A percentile compares a stretch with the other conserved stretches of the same genome.
Evolutionary conservation across 2,113 vertebrate genomes (phyloP).

Genomic region (Phrynosoma platyrhinos): DNA sequence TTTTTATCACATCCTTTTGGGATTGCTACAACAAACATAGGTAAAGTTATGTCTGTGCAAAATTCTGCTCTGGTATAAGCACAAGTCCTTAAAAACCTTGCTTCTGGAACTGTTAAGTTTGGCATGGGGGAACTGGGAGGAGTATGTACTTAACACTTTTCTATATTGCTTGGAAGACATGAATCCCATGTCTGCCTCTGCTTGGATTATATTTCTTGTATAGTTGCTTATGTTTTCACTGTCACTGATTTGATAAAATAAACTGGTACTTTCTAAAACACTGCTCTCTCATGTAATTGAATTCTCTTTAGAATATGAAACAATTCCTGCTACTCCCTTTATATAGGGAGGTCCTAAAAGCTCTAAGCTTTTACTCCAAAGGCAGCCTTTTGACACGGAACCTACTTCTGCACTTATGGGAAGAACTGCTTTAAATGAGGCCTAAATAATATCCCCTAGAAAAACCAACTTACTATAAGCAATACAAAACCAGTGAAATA

Average conservation of each 20-base stretch:
- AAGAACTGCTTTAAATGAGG: not conserved
- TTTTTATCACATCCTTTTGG: not conserved
- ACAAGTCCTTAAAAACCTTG: not conserved
- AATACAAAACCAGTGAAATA: not conserved
- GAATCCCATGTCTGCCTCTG: not conserved
- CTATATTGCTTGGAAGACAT: conserved; percentile 46
- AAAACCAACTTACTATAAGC: not conserved
- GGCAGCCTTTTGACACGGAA: not conserved
- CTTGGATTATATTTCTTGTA: conserved; percentile 56
- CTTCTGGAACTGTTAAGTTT: not conserved
- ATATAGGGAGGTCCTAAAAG: not conserved
- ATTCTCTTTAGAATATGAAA: not conserved
- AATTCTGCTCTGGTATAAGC: conserved; percentile 15
- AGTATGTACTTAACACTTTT: not conserved
- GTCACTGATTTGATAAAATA: conserved; percentile 78
- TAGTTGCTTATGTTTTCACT: conserved; percentile 71
- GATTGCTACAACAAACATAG: not conserved
- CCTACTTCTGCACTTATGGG: too few relatives aligned
- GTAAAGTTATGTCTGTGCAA: fast-evolving
- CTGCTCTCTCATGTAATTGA: conserved; percentile 6
- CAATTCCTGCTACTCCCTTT: not conserved
- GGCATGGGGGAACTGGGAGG: not conserved
- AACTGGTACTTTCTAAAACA: conserved; percentile 80
- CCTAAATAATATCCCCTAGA: not conserved
- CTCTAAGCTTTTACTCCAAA: not conserved